Evolutionary conservation across 2,113 vertebrate species (phyloP).

Genomic region (Puma concolor): DNA sequence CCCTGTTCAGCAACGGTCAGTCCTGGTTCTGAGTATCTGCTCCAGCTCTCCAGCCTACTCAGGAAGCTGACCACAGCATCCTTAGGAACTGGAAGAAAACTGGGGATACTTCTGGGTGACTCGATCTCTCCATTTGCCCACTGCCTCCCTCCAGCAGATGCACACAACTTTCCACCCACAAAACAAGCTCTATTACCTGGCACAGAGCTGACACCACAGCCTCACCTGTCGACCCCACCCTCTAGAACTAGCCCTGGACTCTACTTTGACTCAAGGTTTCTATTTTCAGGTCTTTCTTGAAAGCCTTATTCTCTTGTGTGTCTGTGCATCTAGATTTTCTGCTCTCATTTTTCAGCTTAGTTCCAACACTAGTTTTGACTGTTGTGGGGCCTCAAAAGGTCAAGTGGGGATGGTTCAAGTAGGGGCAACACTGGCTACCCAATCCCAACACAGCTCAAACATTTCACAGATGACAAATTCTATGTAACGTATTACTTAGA

Average conservation of each 20-base stretch:
- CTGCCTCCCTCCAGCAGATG: neutral
- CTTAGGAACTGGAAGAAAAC: too few species aligned
- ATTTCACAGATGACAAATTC: neutral
- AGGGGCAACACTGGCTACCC: neutral
- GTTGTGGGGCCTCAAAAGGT: neutral
- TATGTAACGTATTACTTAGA: neutral
- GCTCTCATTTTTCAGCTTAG: constrained; percentile 15
- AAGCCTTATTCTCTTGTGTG: neutral
- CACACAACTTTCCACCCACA: neutral
- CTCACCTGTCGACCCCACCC: neutral
- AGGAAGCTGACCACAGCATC: neutral
- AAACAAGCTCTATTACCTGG: neutral
- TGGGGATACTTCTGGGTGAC: neutral
- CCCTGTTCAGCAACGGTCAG: neutral
- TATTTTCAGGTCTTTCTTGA: neutral
- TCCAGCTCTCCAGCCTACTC: neutral
- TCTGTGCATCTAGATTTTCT: neutral
- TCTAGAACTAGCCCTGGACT: neutral
- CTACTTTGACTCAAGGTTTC: neutral
- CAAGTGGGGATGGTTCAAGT: neutral
- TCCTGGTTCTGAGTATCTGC: neutral
- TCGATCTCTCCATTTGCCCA: neutral
- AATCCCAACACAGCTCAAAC: neutral
- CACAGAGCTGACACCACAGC: neutral
- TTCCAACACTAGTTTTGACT: neutral